phyloP scores from a whole-genome alignment of 2,113 vertebrate genomes.

The human (Homo sapiens) region GRCh38 chr4:59175501-59176000 shows the following conservation, averaged over 20 bases:
- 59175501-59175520: neutral
- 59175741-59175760: slow-evolving; percentile 20
- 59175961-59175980: slow-evolving; percentile 15
- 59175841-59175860: slow-evolving; percentile 55
- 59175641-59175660: neutral
- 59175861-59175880: slow-evolving; percentile 59
- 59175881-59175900: slow-evolving; percentile 51
- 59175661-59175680: neutral
- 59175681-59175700: neutral
- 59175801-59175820: slow-evolving; percentile 43
- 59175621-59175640: neutral
- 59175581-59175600: neutral
- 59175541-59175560: neutral
- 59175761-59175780: slow-evolving; percentile 35
- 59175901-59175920: slow-evolving; percentile 29
- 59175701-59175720: slow-evolving; percentile 2
- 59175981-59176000: neutral
- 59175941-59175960: slow-evolving; percentile 21
- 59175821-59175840: slow-evolving; percentile 61
- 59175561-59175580: neutral
- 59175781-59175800: neutral
- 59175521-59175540: neutral
- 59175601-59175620: neutral
- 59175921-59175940: slow-evolving; percentile 51
- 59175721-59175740: slow-evolving; percentile 38